Base-by-base conservation (phyloP, 1,140 invertebrate species). In the Brachionus plicatilis region DNA sequence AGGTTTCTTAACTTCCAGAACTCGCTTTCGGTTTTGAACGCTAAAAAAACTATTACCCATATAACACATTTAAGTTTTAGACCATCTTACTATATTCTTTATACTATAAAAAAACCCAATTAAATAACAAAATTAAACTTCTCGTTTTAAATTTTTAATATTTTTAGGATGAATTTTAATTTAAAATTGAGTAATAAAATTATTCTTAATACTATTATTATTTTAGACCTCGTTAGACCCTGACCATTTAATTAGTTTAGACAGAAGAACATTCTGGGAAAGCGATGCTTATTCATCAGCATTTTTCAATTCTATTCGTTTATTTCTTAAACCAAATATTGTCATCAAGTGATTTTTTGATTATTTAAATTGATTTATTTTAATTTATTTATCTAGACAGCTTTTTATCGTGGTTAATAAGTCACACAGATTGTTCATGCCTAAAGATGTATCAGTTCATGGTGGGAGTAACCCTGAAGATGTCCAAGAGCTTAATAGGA, bases 181-280 rank as follows among this genome's bases (percentile, higher is more conserved):
- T 47, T 14, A 47, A 47, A 47, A n/a, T 47, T 47, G 6, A 37
- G 7, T 37, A 37, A 37, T 37, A 37, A 37, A 37, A 37, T 37
- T 37, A 37, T 6, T 37, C 33, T 37, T 37, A 7, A 37, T 7
- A 7, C 6, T 37, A 37, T 33, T 33, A 33, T 37, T 37, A 37
- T 37, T 75, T 65, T 37, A 47, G 33, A 43, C 53, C 14, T 20
- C 66, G 37, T 50, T 2, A n/a, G 47, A 45, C 20, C 27, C 68
- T 17, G 66, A 50, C 50, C 33, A 88, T 83, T 85, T 90, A 53
- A 89, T 88, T 17, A 88, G 89, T 85, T 87, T 87, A 12, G 87
- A 89, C 85, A 86, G 87, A 8, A 87, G 88, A 41, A 89, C 89
- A 1, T 89, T 86, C 85, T 90, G 89, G 89, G 89, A 90, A 79